Evolutionary conservation across 2,113 vertebrate species (phyloP).

Genomic region (Rhizomys pruinosus): DNA sequence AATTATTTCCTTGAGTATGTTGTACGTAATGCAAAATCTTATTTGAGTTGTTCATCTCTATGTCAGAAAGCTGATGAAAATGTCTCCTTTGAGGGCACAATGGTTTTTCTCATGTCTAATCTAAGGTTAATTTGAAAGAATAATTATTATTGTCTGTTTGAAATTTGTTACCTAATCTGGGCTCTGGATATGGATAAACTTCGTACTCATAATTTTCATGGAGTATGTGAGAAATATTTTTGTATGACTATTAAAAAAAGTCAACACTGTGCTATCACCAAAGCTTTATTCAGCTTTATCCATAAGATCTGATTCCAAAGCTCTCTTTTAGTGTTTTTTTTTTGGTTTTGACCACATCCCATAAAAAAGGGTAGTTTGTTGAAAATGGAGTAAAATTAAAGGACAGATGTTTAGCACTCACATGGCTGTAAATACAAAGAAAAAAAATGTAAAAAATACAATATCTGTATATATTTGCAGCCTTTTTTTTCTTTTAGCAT

Average conservation of each 20-base stretch:
- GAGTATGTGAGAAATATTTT: conserved; percentile 21
- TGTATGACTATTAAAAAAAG: background rate
- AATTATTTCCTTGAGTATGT: conserved; percentile 48
- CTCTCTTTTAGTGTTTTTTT: background rate
- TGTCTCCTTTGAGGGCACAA: background rate
- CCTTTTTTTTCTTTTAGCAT: background rate
- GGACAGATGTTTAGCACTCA: background rate
- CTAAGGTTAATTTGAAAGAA: conserved; percentile 45
- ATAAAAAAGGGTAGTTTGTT: background rate
- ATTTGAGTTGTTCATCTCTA: conserved; percentile 33
- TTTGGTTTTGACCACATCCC: no score
- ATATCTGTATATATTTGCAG: background rate
- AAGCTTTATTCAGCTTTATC: conserved; percentile 25
- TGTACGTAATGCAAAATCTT: conserved; percentile 36
- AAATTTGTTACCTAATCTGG: conserved; percentile 11
- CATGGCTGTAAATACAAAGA: conserved; percentile 25
- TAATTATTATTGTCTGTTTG: conserved; percentile 44
- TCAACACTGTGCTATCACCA: background rate
- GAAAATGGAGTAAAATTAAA: conserved; percentile 47
- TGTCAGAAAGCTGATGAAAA: background rate
- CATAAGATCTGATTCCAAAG: background rate
- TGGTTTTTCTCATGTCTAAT: conserved; percentile 50
- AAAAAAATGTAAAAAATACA: conserved; percentile 32
- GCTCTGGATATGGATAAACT: background rate
- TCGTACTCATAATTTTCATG: conserved; percentile 41